Conservation (phyloP, 2,888 invertebrate genomes). For the Agrotis segetum region DNA sequence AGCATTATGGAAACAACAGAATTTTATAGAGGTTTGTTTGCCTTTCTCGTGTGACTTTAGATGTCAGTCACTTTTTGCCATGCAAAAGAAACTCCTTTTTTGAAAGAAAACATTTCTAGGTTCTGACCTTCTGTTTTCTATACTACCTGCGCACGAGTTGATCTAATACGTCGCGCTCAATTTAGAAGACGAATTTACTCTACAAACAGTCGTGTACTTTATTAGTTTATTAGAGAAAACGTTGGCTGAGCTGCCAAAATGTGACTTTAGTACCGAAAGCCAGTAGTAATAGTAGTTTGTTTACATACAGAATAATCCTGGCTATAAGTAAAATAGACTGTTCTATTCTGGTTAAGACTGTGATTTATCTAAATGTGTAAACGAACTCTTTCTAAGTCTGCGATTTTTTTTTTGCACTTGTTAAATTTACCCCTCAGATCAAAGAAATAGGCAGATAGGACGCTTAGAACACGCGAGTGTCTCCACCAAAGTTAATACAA, state of each 20-base stretch:
- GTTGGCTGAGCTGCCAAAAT: constrained; percentile 45
- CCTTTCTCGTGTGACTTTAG: too few relatives aligned
- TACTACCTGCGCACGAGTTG: constrained; percentile 65
- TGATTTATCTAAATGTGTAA: not conserved
- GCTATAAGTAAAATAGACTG: not conserved
- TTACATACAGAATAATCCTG: constrained; percentile 18
- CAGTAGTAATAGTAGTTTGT: constrained; percentile 23
- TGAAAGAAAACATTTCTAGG: too few relatives aligned
- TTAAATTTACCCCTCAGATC: too few relatives aligned
- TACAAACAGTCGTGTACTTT: constrained; percentile 51
- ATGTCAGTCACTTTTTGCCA: too few relatives aligned
- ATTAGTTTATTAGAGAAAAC: constrained; percentile 57
- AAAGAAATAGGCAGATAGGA: too few relatives aligned
- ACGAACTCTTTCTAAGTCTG: not conserved
- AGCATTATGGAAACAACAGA: too few relatives aligned
- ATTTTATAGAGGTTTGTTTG: too few relatives aligned
- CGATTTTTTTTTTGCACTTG: not conserved
- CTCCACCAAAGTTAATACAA: too few relatives aligned
- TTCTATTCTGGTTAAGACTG: not conserved
- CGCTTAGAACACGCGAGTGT: too few relatives aligned
- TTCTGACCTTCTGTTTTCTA: constrained; percentile 11
- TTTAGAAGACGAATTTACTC: constrained; percentile 67
- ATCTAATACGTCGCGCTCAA: constrained; percentile 76
- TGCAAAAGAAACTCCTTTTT: too few relatives aligned
- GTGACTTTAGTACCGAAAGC: constrained; percentile 17